These are phyloP conservation scores for Psittacula cyanocephala DNA, from an alignment of 2,113 vertebrate species.

Conservation along the genomic window DNA sequence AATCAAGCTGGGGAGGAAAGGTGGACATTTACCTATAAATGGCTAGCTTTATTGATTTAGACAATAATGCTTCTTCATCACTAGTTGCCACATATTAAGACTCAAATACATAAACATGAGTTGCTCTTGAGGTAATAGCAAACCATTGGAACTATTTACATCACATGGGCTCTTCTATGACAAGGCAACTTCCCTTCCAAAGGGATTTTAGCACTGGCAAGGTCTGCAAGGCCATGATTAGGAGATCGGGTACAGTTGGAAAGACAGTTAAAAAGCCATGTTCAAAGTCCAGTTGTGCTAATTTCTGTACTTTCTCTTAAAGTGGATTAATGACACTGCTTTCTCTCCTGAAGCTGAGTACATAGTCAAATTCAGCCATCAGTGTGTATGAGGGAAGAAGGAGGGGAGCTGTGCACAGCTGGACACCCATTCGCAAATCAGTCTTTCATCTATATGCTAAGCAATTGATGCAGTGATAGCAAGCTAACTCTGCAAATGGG, in stretches of 20 bases:
- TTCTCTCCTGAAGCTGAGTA: not conserved
- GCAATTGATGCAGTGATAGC: not conserved
- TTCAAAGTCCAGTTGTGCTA: not conserved
- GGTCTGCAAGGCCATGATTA: accelerated
- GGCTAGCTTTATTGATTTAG: not conserved
- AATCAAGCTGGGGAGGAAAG: not conserved
- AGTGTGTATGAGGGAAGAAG: not conserved
- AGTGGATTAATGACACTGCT: not conserved
- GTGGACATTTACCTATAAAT: not conserved
- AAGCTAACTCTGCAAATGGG: not conserved
- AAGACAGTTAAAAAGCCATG: not conserved
- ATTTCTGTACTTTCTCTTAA: not conserved
- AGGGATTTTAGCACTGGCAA: not conserved
- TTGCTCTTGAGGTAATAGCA: not conserved
- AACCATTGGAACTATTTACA: not conserved
- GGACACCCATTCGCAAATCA: not conserved
- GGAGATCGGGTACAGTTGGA: not conserved
- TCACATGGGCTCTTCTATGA: not conserved
- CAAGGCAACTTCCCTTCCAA: not conserved
- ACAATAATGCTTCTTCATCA: not conserved
- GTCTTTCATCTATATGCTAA: not conserved
- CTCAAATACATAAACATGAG: not conserved
- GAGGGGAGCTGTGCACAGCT: not conserved
- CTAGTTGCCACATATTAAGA: not conserved
- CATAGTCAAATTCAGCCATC: not conserved